These are phyloP conservation scores for Netelia fuscicornis DNA, from an alignment of 2,888 invertebrate genomes.

Conservation along the genomic window DNA sequence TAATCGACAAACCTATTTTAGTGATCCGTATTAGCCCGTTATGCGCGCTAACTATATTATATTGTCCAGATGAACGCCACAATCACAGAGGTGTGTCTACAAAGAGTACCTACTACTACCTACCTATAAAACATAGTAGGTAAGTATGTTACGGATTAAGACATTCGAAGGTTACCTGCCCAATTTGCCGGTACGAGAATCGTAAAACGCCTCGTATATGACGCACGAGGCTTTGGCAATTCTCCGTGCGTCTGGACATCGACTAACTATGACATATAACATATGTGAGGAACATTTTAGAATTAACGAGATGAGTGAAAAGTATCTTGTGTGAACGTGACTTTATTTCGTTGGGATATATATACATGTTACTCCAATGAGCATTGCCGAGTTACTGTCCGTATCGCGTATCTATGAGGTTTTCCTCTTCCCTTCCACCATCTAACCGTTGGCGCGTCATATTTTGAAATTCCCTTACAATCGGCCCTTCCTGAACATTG, in stretches of 20 bases:
- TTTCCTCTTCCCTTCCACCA: too few relatives aligned
- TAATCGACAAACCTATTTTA: too few relatives aligned
- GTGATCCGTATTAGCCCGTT: neutral
- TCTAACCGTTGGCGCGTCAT: too few relatives aligned
- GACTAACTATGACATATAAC: neutral
- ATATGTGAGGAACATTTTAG: too few relatives aligned
- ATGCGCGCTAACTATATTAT: neutral
- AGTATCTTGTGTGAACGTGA: too few relatives aligned
- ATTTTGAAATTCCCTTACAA: too few relatives aligned
- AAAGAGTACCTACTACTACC: neutral
- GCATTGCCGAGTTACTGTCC: too few relatives aligned
- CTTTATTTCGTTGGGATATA: neutral
- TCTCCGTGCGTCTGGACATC: neutral
- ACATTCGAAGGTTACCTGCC: slow-evolving; percentile 44
- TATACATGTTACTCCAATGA: neutral
- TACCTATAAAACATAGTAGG: neutral
- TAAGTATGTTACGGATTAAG: neutral
- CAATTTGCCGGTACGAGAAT: slow-evolving; percentile 33
- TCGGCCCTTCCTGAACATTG: too few relatives aligned
- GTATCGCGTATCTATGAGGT: slow-evolving; percentile 38
- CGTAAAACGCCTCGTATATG: slow-evolving; percentile 23
- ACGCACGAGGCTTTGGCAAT: slow-evolving; percentile 26
- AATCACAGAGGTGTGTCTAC: slow-evolving; percentile 2
- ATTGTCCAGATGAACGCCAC: neutral
- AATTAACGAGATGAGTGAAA: too few relatives aligned